Evolutionary conservation across 2,888 invertebrate genomes (phyloP).

Genomic region (Clepsis dumicolana): DNA sequence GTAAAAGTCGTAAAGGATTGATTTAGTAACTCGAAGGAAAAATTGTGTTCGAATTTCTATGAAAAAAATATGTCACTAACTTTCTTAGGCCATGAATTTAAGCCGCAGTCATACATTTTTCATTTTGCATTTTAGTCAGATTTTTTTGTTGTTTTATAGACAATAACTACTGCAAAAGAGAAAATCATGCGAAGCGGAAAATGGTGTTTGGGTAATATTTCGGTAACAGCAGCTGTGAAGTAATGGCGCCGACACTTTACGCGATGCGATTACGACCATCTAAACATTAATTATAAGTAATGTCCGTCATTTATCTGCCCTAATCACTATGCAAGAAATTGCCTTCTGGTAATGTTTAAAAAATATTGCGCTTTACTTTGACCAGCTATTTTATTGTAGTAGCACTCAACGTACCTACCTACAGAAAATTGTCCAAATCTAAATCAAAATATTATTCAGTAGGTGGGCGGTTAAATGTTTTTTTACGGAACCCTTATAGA

Average conservation of each 20-base stretch:
- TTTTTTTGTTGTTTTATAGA: background rate
- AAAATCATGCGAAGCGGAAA: conserved; percentile 76
- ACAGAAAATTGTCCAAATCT: too few species aligned
- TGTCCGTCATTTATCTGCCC: conserved; percentile 85
- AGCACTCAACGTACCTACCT: too few species aligned
- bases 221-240: conserved; percentile 82
- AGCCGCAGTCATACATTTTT: too few species aligned
- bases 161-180: conserved; percentile 61
- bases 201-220: conserved; percentile 81
- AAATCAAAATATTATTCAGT: too few species aligned
- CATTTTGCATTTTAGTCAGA: background rate
- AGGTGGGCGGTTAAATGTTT: too few species aligned
- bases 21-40: background rate
- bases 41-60: background rate
- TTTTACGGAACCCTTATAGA: too few species aligned
- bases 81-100: too few species aligned
- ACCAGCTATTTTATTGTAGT: too few species aligned
- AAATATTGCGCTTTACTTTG: conserved; percentile 32
- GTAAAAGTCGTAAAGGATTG: background rate
- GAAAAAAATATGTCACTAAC: too few species aligned
- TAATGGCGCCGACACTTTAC: conserved; percentile 85
- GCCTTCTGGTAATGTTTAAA: conserved; percentile 52
- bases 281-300: conserved; percentile 86
- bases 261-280: conserved; percentile 85
- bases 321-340: conserved; percentile 79